phyloP scores from a whole-genome alignment of 2,113 vertebrate species.

The Micronycteris hirsuta region DNA sequence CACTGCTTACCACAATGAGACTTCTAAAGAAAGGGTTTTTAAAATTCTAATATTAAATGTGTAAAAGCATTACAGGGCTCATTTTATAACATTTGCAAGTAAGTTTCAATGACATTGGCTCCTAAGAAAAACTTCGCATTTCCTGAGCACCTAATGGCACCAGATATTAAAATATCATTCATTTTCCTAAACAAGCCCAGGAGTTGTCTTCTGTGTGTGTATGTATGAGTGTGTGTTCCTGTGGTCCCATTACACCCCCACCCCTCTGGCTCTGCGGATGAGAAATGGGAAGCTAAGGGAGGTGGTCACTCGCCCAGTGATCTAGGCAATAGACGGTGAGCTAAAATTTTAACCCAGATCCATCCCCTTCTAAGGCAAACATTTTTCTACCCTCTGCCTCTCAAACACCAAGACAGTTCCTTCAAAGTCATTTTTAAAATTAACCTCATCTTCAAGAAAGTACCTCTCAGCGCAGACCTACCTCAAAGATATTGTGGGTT shows the following conservation, averaged over 20 bases:
- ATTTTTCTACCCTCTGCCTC: not conserved
- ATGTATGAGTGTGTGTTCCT: not conserved
- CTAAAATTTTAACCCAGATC: not conserved
- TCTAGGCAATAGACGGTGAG: not conserved
- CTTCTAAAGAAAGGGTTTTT: not conserved
- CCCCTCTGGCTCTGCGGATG: not conserved
- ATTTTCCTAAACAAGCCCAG: not conserved
- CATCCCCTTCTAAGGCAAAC: not conserved
- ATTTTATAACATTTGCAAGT: not conserved
- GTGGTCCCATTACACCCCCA: not conserved
- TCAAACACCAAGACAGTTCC: not conserved
- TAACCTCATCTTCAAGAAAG: not conserved
- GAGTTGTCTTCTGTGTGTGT: not conserved
- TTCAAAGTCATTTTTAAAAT: not conserved
- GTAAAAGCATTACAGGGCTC: not conserved
- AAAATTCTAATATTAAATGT: not conserved
- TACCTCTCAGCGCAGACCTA: not conserved
- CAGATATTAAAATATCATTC: not conserved
- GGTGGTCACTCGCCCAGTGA: not conserved
- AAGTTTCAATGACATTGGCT: not conserved
- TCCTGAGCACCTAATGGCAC: not conserved
- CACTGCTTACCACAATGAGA: not conserved
- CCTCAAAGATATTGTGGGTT: not conserved
- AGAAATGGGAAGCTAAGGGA: not conserved
- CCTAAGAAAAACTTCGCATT: not conserved